phyloP scores from a whole-genome alignment of 2,113 vertebrate species.

The Nerophis ophidion region DNA sequence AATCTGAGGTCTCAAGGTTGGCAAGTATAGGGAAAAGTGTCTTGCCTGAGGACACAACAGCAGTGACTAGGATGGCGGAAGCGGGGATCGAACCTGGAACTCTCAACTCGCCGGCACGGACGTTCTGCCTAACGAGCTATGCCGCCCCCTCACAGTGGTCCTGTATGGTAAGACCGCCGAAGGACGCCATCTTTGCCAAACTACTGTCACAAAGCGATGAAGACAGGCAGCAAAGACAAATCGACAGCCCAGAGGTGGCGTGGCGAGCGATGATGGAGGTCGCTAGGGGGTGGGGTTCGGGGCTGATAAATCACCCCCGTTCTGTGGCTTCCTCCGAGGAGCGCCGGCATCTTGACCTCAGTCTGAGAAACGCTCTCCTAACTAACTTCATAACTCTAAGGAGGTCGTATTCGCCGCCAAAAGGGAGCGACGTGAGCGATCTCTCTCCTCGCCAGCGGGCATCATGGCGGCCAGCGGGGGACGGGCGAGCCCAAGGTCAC shows the following conservation, averaged over 20 bases:
- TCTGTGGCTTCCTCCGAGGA: slow-evolving; percentile 10
- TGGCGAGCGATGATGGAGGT: slow-evolving; percentile 6
- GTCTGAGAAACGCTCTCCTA: slow-evolving; percentile 29
- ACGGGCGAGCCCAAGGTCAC: slow-evolving; percentile 1
- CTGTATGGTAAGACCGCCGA: too few species aligned
- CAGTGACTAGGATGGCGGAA: too few species aligned
- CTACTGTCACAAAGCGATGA: background rate
- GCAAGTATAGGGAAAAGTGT: too few species aligned
- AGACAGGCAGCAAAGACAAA: background rate
- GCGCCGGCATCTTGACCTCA: slow-evolving; percentile 9
- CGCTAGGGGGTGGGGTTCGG: slow-evolving; percentile 6
- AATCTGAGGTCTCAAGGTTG: too few species aligned
- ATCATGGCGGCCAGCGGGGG: background rate
- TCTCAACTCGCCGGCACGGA: too few species aligned
- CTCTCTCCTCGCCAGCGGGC: background rate
- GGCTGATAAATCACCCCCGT: slow-evolving; percentile 24
- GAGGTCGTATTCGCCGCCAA: slow-evolving; percentile 6
- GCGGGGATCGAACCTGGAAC: too few species aligned
- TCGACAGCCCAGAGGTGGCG: background rate
- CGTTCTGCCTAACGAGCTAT: too few species aligned
- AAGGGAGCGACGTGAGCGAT: slow-evolving; percentile 4
- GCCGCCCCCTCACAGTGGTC: too few species aligned
- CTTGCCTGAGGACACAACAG: too few species aligned
- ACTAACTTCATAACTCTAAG: slow-evolving; percentile 1
- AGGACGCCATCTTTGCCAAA: too few species aligned